These are phyloP conservation scores for Gonatopus flavifemur DNA, from an alignment of 1,140 invertebrate species.

Conservation along the genomic window DNA sequence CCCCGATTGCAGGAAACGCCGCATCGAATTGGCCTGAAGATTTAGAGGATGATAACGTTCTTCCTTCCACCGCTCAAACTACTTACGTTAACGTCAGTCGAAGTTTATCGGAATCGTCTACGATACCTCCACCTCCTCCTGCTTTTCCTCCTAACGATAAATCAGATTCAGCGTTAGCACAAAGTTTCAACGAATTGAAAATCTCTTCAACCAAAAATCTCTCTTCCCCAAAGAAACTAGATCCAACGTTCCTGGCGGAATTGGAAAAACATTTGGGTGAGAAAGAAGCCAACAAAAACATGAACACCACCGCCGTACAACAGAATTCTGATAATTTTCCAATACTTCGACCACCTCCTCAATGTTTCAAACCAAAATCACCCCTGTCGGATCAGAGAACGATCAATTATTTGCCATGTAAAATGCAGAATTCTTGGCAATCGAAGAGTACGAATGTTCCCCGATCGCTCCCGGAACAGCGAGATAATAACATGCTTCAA, in stretches of 20 bases:
- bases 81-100: conserved; percentile 40
- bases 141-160: conserved; percentile 39
- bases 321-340: conserved; percentile 31
- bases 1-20: conserved; percentile 7
- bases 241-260: conserved; percentile 63
- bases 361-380: conserved; percentile 43
- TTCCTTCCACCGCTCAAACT: too few species aligned
- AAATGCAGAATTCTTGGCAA: conserved; percentile 49
- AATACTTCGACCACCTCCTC: conserved; percentile 54
- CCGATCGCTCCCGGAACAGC: conserved; percentile 25
- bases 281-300: conserved; percentile 59
- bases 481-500: conserved; percentile 22
- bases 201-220: conserved; percentile 33
- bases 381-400: conserved; percentile 31
- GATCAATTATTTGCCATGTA: conserved; percentile 27
- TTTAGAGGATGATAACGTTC: conserved; percentile 27
- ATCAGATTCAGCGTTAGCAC: conserved; percentile 43
- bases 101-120: not conserved
- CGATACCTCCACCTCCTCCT: conserved; percentile 26
- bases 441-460: conserved; percentile 42
- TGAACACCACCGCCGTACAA: conserved; percentile 30
- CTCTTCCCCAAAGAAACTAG: conserved; percentile 51
- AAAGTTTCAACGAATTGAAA: conserved; percentile 42
- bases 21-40: conserved; percentile 45
- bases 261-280: conserved; percentile 64